A percentile compares a stretch with the other conserved stretches of the same genome.
Conservation (phyloP, 2,113 vertebrate genomes). For the Megaceryle torquata region DNA sequence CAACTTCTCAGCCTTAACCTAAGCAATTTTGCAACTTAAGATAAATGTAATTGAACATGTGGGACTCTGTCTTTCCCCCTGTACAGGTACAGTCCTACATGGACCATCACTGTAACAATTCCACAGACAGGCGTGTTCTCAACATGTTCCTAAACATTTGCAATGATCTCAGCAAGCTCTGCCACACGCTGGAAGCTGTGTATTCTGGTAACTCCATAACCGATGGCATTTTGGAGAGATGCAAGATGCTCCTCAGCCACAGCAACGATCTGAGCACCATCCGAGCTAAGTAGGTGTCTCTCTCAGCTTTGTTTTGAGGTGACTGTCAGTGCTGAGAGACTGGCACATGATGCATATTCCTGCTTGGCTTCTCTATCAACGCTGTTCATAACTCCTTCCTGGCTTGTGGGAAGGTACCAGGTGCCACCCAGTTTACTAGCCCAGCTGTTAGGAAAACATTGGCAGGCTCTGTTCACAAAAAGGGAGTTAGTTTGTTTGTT, state of each 20-base stretch:
- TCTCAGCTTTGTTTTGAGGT: neutral
- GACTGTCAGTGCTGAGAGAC: neutral
- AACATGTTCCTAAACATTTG: constrained; percentile 78
- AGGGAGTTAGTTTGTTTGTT: neutral
- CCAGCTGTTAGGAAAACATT: neutral
- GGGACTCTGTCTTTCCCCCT: neutral
- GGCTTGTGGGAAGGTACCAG: neutral
- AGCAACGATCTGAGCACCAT: constrained; percentile 75
- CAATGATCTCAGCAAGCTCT: constrained; percentile 62
- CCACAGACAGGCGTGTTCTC: constrained; percentile 76
- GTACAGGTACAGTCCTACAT: constrained; percentile 78
- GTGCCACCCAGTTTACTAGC: neutral
- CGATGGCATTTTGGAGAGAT: constrained; percentile 65
- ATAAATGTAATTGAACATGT: neutral
- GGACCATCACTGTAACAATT: constrained; percentile 75
- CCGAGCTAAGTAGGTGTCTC: constrained; percentile 76
- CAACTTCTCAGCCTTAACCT: neutral
- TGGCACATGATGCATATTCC: neutral
- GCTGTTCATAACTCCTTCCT: neutral
- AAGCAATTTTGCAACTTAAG: neutral
- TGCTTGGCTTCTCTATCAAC: neutral
- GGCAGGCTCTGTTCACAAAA: neutral
- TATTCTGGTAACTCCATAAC: constrained; percentile 17
- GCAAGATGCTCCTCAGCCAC: constrained; percentile 73
- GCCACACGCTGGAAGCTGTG: constrained; percentile 58